A percentile compares a stretch with the other conserved stretches of the same genome.
Conservation (phyloP, 2,797 vertebrate genomes). For the Staurois parvus region DNA sequence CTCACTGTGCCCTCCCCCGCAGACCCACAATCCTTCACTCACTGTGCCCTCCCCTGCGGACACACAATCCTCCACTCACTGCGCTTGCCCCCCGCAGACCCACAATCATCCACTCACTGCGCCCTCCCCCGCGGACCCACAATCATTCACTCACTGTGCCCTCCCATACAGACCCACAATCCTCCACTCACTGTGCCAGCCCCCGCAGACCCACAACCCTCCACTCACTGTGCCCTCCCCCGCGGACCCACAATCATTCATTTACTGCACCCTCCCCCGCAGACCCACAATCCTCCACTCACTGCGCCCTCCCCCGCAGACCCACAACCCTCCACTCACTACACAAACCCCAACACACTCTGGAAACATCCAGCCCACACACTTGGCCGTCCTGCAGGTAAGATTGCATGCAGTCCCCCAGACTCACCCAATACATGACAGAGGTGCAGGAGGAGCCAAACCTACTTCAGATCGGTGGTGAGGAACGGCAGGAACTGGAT, state of each 20-base stretch:
- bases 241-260: not conserved
- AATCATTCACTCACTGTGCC: no score
- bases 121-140: no score
- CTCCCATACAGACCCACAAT: not conserved
- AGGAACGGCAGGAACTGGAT: slow-evolving; percentile 87
- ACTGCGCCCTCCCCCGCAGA: no score
- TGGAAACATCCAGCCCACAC: not conserved
- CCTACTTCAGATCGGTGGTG: slow-evolving; percentile 77
- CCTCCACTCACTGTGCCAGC: not conserved
- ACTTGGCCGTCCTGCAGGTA: not conserved
- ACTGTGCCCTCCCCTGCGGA: not conserved
- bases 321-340: not conserved
- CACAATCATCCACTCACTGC: not conserved
- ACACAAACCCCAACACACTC: no score
- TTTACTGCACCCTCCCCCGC: no score
- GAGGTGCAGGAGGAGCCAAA: not conserved
- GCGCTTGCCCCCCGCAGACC: not conserved
- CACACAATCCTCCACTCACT: not conserved
- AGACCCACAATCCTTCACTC: no score
- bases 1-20: not conserved
- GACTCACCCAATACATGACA: not conserved
- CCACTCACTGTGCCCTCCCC: no score
- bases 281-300: not conserved
- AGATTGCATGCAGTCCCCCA: not conserved
- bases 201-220: not conserved